Evolutionary conservation across 1,140 invertebrate genomes (phyloP), one percentile per base, ranked within the genome.

Genomic region (Lethocerus indicus): DNA sequence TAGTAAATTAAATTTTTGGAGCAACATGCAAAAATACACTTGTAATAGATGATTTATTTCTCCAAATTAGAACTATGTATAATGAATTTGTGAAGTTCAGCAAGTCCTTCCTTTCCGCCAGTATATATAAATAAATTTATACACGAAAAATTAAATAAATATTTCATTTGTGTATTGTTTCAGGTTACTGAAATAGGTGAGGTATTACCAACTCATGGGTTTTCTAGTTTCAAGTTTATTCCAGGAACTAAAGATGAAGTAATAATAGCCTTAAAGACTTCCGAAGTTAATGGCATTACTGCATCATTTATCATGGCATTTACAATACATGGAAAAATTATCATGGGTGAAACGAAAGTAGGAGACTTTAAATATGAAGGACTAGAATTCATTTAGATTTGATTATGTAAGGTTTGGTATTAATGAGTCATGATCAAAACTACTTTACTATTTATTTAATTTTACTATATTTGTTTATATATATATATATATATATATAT

Each of bases 181-280:
- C 60, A 83, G 74, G 70, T 83, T 36, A 67, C 59, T 3, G 54
- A 61, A 56, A 61, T 81, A 39, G 83, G 83, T 41, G 76, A 78
- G 52, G 66, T 76, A 14, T 64, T 74, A 50, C 81, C 81, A 16
- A 83, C 87, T 1, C 81, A 86, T 64, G 95, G 95, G 3, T 98
- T 91, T 68, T 96, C 93, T 3, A 93, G 87, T 57, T 98, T 98
- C 65, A 98, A 98, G 68, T 98, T 98, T 63, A 72, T 99, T 53
- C 95, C 95, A 21, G 79, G 76, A 29, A 85, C 88, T 1, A 71
- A 84, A 42, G 92, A 98, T 64, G 69, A 76, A 46, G 72, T 92
- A 0, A 88, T 98, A 42, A 72, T 98, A 24, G 94, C 94, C 2
- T 66, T 98, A 25, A 93, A 95, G 64, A 91, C 90, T 0, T 90